phyloP scores from a whole-genome alignment of 2,797 vertebrate genomes.

The Spinus olivaceus region DNA sequence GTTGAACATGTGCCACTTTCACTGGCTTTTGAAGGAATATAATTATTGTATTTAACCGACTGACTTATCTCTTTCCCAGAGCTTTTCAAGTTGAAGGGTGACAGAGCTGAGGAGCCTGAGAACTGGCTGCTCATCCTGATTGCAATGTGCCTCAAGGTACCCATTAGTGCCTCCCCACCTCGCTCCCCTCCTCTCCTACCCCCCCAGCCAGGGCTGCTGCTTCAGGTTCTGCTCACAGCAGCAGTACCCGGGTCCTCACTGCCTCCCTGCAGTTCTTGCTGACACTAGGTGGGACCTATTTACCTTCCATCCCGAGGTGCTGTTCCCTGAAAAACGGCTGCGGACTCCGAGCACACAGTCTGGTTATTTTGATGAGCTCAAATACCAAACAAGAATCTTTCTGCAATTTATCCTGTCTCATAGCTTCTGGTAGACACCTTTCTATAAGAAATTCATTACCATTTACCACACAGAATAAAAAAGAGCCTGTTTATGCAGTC shows the following conservation, averaged over 20 bases:
- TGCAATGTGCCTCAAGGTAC: neutral
- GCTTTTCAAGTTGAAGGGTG: constrained; percentile 24
- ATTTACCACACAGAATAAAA: neutral
- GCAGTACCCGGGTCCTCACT: accelerated
- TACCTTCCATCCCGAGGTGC: neutral
- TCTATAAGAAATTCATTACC: neutral
- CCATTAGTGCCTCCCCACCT: neutral
- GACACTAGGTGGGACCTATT: neutral
- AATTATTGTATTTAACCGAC: constrained; percentile 62
- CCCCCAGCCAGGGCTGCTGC: neutral
- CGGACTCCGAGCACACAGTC: accelerated
- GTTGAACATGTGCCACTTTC: constrained; percentile 32
- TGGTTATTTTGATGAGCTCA: neutral
- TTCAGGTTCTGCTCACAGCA: neutral
- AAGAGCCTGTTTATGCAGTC: neutral
- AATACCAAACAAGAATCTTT: neutral
- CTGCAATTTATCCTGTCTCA: neutral
- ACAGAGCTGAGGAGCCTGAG: neutral
- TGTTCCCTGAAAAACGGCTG: neutral
- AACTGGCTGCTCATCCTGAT: neutral
- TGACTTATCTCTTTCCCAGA: constrained; percentile 43
- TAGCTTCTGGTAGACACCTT: neutral
- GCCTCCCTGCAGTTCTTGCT: neutral
- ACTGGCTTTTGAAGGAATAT: constrained; percentile 46
- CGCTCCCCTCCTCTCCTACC: neutral